These are phyloP conservation scores for Armadillidium nasatum DNA, from an alignment of 1,140 invertebrate genomes.

Conservation along the genomic window DNA sequence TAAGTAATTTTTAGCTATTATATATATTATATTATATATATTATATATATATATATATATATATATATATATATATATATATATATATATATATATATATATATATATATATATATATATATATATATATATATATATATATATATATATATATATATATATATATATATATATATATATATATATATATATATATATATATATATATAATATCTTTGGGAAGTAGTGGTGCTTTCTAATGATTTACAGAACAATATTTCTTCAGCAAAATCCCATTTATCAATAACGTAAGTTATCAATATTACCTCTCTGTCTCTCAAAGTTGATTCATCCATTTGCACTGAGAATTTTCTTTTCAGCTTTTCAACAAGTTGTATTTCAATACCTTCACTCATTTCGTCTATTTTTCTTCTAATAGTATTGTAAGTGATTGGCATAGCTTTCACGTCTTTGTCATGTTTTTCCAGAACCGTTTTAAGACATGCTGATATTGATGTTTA, in stretches of 20 bases:
- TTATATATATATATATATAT: too few relatives aligned
- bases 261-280: constrained; percentile 33
- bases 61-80: too few relatives aligned
- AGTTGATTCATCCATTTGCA: constrained; percentile 44
- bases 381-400: constrained; percentile 21
- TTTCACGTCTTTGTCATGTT: constrained; percentile 26
- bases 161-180: too few relatives aligned
- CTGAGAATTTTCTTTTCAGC: constrained; percentile 43
- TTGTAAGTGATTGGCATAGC: constrained; percentile 45
- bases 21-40: too few relatives aligned
- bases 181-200: too few relatives aligned
- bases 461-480: constrained; percentile 45
- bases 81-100: too few relatives aligned
- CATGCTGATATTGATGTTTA: constrained; percentile 40
- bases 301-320: constrained; percentile 42
- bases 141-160: too few relatives aligned
- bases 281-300: constrained; percentile 45
- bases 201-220: too few relatives aligned
- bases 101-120: too few relatives aligned
- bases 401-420: constrained; percentile 44
- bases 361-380: constrained; percentile 45
- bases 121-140: too few relatives aligned
- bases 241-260: constrained; percentile 44
- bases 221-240: constrained; percentile 38
- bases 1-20: too few relatives aligned